Conservation (phyloP, 1,140 invertebrate species). For the Trichonephila inaurata region DNA sequence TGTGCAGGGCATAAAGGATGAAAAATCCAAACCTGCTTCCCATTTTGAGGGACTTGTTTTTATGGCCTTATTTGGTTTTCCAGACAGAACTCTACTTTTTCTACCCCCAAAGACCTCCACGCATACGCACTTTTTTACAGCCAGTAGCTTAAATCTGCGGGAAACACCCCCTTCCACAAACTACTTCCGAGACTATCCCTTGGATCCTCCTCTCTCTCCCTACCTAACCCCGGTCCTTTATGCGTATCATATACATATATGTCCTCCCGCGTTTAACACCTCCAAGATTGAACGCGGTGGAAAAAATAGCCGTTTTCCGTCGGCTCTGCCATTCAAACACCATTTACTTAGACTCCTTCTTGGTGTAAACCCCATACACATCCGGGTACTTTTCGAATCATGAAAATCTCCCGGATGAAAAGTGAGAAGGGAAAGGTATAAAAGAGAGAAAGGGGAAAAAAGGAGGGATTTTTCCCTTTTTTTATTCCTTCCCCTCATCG, state of each 20-base stretch:
- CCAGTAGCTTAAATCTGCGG: not conserved
- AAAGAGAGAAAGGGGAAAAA: not conserved
- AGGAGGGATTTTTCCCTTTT: not conserved
- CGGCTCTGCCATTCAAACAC: constrained; percentile 7
- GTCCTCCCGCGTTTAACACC: not conserved
- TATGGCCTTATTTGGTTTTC: not conserved
- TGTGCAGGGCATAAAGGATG: too few species aligned
- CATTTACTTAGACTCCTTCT: constrained; percentile 21
- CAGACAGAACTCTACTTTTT: not conserved
- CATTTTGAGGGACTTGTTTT: not conserved
- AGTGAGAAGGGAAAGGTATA: not conserved
- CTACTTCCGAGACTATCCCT: not conserved
- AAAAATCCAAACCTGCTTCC: not conserved
- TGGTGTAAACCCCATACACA: not conserved
- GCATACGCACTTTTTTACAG: not conserved
- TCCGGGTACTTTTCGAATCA: not conserved
- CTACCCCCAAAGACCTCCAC: not conserved
- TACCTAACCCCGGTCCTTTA: not conserved
- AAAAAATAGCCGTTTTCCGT: constrained; percentile 25
- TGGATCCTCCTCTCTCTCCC: not conserved
- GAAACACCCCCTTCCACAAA: constrained; percentile 11
- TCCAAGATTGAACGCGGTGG: not conserved
- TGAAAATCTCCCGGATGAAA: constrained; percentile 21
- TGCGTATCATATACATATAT: constrained; percentile 30
- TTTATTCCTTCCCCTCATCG: not conserved